Base-by-base conservation (phyloP, 2,888 invertebrate genomes). In the Meandrusa payeni region DNA sequence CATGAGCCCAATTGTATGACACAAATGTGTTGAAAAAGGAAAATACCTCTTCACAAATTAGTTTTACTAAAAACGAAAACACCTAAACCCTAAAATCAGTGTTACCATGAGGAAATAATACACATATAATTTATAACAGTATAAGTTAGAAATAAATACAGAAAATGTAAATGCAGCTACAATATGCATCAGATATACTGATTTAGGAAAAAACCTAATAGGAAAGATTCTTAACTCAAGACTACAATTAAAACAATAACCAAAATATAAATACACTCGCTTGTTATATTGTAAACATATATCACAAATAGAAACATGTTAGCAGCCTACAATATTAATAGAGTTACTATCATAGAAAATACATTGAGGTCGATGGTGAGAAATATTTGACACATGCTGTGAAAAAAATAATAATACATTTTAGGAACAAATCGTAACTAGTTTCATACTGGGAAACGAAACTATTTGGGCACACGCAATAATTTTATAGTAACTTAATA, bases 251-350 rank as follows among this genome's bases (percentile, higher is more conserved):
- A 2, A 1, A 2, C 13, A 19, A 33, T 27, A 2, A 1, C 1
- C 13, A 19, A 33, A 20, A 24, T 9, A 26, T 26, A 19, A 24
- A 19, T 17, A 6, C 27, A 4, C 26, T 28, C 20, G 12, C 28
- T n/a, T 7, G 24, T 28, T 27, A 20, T 6, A 41, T 26, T 34
- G 28, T 41, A 23, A 22, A 15, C 27, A 39, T 22, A 41, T 26
- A 41, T 34, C 34, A 34, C 13, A 37, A 27, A 41, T 10, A 20
- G 11, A 28, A 36, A 23, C 6, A 12, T 24, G 26, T 26, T 33
- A 41, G 41, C 41, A 41, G 33, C 41, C 41, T 27, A 15, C n/a
- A 27, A 12, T 23, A 34, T 11, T 12, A 22, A 5, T 28, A 20
- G 9, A 31, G 22, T 31, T 39, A 22, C 12, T 22, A 10, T 22